These are phyloP conservation scores for Calonectris borealis DNA, from an alignment of 2,113 vertebrate species.

Conservation along the genomic window DNA sequence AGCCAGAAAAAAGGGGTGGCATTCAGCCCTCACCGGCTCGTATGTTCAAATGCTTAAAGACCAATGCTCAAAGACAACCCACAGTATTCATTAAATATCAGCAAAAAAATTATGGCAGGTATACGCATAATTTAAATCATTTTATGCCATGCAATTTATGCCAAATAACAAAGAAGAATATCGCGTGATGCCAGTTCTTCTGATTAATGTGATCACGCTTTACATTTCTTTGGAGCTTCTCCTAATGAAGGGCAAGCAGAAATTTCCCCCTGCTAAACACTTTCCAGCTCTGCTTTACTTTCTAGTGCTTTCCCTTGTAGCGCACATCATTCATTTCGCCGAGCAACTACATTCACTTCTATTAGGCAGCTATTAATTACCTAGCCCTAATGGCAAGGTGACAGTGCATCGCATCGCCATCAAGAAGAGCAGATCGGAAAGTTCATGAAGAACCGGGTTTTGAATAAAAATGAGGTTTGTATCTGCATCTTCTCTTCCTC, in stretches of 20 bases:
- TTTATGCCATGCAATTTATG: conserved; percentile 32
- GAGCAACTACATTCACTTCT: conserved; percentile 51
- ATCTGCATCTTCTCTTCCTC: background rate
- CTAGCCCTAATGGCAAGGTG: conserved; percentile 55
- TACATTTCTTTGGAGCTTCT: conserved; percentile 59
- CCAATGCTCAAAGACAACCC: background rate
- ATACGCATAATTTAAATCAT: conserved; percentile 43
- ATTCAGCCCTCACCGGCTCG: background rate
- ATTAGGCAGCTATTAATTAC: conserved; percentile 67
- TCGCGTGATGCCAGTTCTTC: background rate
- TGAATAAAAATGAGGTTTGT: background rate
- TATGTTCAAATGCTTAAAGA: background rate
- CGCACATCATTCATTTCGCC: conserved; percentile 53
- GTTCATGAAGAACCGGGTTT: background rate
- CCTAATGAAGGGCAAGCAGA: conserved; percentile 69
- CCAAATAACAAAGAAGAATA: conserved; percentile 65
- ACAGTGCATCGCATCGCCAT: background rate
- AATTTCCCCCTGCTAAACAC: conserved; percentile 52
- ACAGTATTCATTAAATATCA: conserved; percentile 32
- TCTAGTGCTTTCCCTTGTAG: conserved; percentile 42
- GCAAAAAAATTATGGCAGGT: conserved; percentile 19
- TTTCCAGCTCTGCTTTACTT: conserved; percentile 52
- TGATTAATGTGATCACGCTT: conserved; percentile 59
- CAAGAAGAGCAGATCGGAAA: background rate
- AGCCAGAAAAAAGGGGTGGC: background rate